phyloP scores from a whole-genome alignment of 2,888 invertebrate species.

The Cryptocheilus praepositus region DNA sequence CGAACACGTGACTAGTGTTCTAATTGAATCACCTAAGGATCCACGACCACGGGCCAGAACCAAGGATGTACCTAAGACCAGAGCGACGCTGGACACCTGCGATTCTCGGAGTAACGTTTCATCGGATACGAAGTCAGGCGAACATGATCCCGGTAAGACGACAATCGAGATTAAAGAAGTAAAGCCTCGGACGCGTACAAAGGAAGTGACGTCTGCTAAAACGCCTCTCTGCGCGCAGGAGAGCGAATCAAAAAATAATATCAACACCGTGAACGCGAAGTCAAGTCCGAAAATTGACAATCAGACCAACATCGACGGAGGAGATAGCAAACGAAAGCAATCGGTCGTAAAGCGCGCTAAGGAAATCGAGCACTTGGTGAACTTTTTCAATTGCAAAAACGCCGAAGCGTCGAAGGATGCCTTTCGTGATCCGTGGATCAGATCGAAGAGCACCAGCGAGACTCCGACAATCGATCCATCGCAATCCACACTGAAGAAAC shows the following conservation, averaged over 20 bases:
- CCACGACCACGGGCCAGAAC: background rate
- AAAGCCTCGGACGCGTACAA: background rate
- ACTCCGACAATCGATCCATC: slow-evolving; percentile 38
- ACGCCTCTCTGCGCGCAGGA: background rate
- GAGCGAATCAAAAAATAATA: too few relatives aligned
- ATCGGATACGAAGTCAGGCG: too few relatives aligned
- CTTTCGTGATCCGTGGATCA: slow-evolving; percentile 58
- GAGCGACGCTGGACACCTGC: too few relatives aligned
- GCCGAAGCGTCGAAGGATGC: slow-evolving; percentile 51
- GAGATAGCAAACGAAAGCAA: slow-evolving; percentile 28
- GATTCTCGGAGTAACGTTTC: too few relatives aligned
- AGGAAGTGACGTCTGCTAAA: background rate
- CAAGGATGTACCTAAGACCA: too few relatives aligned
- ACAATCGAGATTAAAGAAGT: too few relatives aligned
- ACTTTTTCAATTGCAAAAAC: slow-evolving; percentile 72
- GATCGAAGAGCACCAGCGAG: slow-evolving; percentile 40
- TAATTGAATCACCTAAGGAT: background rate
- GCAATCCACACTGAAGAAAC: slow-evolving; percentile 58
- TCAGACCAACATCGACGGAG: background rate
- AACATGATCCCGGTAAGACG: too few relatives aligned
- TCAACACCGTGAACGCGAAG: too few relatives aligned
- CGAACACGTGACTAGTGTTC: background rate
- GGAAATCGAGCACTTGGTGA: slow-evolving; percentile 71
- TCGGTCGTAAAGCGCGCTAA: slow-evolving; percentile 57
- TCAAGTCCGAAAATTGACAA: slow-evolving; percentile 5